phyloP scores from a whole-genome alignment of 2,888 invertebrate species.

The Cephonodes hylas region DNA sequence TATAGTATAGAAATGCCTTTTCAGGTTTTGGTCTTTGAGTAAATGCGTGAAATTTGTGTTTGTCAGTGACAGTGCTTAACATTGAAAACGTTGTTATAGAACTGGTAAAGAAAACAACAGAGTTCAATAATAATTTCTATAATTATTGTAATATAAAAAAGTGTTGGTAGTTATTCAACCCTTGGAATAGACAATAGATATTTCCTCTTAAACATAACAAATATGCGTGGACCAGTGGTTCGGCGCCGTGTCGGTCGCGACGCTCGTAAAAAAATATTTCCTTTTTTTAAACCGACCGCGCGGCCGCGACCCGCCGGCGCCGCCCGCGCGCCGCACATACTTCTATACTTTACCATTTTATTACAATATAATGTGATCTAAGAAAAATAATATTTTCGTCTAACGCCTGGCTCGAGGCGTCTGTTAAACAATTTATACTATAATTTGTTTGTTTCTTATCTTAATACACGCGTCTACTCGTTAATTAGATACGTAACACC shows the following conservation, averaged over 20 bases:
- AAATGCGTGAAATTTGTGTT: no score
- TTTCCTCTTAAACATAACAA: conserved; percentile 81
- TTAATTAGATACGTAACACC: conserved; percentile 13
- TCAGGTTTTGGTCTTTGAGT: no score
- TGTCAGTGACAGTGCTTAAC: no score
- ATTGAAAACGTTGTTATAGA: background rate
- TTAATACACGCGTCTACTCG: conserved; percentile 63
- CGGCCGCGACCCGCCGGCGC: conserved; percentile 29
- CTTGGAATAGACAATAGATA: conserved; percentile 82
- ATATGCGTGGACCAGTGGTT: conserved; percentile 49
- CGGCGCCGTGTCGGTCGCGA: conserved; percentile 31
- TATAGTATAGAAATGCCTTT: no score
- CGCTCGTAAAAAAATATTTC: conserved; percentile 74
- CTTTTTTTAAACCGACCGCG: conserved; percentile 53
- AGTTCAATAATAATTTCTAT: conserved; percentile 82
- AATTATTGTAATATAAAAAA: conserved; percentile 83
- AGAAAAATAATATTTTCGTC: conserved; percentile 81
- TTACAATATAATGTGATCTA: conserved; percentile 81
- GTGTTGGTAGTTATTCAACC: conserved; percentile 77
- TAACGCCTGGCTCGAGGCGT: conserved; percentile 66
- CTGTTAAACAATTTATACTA: conserved; percentile 79
- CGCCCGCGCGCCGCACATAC: conserved; percentile 44
- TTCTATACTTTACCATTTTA: conserved; percentile 71
- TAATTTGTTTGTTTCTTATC: conserved; percentile 74
- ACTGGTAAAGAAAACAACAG: conserved; percentile 44